Evolutionary conservation across 64 coral and sea anemone genomes (phyloP).

Genomic region (Trachythela sp.): DNA sequence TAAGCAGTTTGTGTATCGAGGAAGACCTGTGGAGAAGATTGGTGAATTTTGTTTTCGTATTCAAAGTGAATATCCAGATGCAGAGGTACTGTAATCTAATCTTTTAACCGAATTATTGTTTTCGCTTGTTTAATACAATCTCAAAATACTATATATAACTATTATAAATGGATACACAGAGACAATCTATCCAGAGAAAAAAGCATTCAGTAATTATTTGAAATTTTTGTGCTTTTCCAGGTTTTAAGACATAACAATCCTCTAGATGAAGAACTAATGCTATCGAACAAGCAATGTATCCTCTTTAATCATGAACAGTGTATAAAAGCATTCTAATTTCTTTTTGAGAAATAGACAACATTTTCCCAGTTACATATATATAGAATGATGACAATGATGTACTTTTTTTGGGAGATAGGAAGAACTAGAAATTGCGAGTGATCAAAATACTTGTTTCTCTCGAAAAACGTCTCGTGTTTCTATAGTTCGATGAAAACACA

Average conservation of each 20-base stretch:
- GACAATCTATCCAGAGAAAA: too few relatives aligned
- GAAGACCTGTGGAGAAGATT: conserved; percentile 77
- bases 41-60: conserved; percentile 80
- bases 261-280: conserved; percentile 63
- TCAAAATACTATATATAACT: too few relatives aligned
- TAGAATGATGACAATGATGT: too few relatives aligned
- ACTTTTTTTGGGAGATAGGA: too few relatives aligned
- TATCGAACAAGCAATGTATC: conserved; percentile 92
- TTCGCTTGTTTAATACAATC: not conserved
- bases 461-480: too few relatives aligned
- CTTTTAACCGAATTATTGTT: not conserved
- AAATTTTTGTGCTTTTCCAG: conserved; percentile 19
- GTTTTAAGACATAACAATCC: conserved; percentile 80
- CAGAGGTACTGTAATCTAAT: conserved; percentile 47
- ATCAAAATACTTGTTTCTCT: too few relatives aligned
- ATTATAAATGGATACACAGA: too few relatives aligned
- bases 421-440: too few relatives aligned
- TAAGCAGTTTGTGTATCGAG: conserved; percentile 81
- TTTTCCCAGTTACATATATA: too few relatives aligned
- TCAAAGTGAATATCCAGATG: conserved; percentile 77
- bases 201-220: not conserved
- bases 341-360: too few relatives aligned
- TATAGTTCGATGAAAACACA: too few relatives aligned
- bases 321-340: too few relatives aligned
- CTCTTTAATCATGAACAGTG: not conserved